Evolutionary conservation across 2,113 vertebrate genomes (phyloP).

Genomic region (Nymphicus hollandicus): DNA sequence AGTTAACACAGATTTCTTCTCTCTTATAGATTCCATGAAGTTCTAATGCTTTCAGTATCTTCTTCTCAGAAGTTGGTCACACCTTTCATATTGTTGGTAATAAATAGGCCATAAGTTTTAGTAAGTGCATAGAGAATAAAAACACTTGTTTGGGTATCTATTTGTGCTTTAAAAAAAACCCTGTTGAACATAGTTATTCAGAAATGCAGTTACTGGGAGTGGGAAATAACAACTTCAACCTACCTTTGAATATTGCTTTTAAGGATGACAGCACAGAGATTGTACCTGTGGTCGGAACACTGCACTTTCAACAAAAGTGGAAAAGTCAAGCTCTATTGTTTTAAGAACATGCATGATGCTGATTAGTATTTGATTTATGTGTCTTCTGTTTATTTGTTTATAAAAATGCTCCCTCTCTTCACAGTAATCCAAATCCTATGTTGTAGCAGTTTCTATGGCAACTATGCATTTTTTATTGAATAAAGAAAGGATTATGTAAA

Average conservation of each 20-base stretch:
- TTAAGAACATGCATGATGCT: not conserved
- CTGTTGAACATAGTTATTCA: not conserved
- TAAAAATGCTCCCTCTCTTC: not conserved
- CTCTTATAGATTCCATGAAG: not conserved
- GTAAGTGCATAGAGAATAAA: not conserved
- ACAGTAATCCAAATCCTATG: not conserved
- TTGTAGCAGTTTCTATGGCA: slow-evolving; percentile 41
- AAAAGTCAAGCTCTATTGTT: not conserved
- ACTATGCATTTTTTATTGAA: slow-evolving; percentile 36
- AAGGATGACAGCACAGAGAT: not conserved
- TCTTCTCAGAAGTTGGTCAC: not conserved
- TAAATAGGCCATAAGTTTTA: not conserved
- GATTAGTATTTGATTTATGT: slow-evolving; percentile 14
- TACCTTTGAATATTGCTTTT: not conserved
- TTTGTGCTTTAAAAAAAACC: not conserved
- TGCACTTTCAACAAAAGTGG: not conserved
- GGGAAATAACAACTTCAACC: not conserved
- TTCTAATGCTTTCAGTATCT: not conserved
- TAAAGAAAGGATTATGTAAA: slow-evolving; percentile 21
- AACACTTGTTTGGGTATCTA: not conserved
- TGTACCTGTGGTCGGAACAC: not conserved
- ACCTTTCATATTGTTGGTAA: not conserved
- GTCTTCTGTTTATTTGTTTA: slow-evolving; percentile 28
- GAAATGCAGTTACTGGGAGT: not conserved
- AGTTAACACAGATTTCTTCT: slow-evolving; percentile 21